Evolutionary conservation across 53 echinoderm and acorn worm genomes (phyloP).

Genomic region (Actinopyga echinites): DNA sequence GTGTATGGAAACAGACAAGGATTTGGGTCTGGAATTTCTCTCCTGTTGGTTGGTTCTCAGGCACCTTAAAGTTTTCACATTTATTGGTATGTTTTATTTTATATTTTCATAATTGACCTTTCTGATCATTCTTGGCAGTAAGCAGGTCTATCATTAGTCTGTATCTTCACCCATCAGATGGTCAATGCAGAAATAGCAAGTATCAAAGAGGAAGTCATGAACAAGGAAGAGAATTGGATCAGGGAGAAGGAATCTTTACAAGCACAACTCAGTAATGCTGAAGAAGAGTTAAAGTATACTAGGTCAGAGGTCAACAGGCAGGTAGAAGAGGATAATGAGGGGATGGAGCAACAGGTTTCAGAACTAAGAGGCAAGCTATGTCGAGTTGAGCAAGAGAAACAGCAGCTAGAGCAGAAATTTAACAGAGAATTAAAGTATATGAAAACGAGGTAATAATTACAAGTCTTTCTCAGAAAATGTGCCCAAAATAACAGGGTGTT

Average conservation of each 20-base stretch:
- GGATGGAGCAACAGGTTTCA: neutral
- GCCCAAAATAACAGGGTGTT: no score
- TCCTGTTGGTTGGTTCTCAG: no score
- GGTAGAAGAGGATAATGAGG: neutral
- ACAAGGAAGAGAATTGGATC: neutral
- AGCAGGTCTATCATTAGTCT: neutral
- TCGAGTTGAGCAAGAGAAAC: slow-evolving; percentile 5
- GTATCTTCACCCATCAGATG: neutral
- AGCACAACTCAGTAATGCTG: neutral
- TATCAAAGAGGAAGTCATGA: slow-evolving; percentile 1
- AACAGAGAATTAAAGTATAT: slow-evolving; percentile 20
- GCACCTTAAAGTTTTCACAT: no score
- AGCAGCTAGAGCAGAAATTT: slow-evolving; percentile 10
- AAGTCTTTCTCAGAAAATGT: neutral
- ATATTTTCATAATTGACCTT: no score
- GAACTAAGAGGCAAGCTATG: slow-evolving; percentile 36
- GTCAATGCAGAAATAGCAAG: neutral
- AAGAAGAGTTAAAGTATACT: neutral
- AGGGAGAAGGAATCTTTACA: slow-evolving; percentile 15
- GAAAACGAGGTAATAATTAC: slow-evolving; percentile 10
- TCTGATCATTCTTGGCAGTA: no score
- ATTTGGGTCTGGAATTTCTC: no score
- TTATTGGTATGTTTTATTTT: no score
- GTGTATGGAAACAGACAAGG: no score
- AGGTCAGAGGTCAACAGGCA: neutral